These are phyloP conservation scores for Megamerina dolium DNA, from an alignment of 2,888 invertebrate species.

Conservation along the genomic window DNA sequence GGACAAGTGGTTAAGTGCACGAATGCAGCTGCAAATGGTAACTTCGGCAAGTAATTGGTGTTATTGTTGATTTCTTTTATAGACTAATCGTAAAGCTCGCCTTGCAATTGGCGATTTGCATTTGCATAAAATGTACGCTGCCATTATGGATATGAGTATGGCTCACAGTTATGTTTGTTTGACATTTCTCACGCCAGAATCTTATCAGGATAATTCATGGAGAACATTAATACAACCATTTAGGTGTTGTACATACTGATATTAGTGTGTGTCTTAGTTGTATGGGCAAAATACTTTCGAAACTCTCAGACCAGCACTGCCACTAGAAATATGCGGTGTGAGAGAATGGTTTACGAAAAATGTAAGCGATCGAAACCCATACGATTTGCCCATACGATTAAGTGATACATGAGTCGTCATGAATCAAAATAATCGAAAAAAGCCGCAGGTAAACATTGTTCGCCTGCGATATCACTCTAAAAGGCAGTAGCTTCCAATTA, in stretches of 20 bases:
- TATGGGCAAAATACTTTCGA: not conserved
- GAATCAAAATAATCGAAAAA: too few relatives aligned
- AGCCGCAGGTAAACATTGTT: too few relatives aligned
- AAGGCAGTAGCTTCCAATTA: too few relatives aligned
- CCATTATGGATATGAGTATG: slow-evolving; percentile 65
- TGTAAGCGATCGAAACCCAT: too few relatives aligned
- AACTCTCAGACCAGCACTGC: not conserved
- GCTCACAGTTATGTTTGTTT: slow-evolving; percentile 79
- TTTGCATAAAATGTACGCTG: slow-evolving; percentile 63
- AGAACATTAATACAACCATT: slow-evolving; percentile 75
- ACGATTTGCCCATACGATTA: too few relatives aligned
- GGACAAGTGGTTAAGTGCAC: slow-evolving; percentile 62
- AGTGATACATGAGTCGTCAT: too few relatives aligned
- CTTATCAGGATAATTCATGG: slow-evolving; percentile 76
- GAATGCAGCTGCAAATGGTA: not conserved
- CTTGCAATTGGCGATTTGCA: slow-evolving; percentile 73
- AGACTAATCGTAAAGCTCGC: slow-evolving; percentile 58
- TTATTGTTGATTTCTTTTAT: not conserved
- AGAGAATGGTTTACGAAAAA: too few relatives aligned
- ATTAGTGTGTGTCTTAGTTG: slow-evolving; percentile 37
- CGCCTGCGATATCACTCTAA: too few relatives aligned
- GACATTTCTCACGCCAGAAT: slow-evolving; percentile 78
- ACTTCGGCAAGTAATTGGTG: too few relatives aligned
- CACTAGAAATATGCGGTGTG: too few relatives aligned
- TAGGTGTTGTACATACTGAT: too few relatives aligned